Conservation (phyloP, 2,888 invertebrate genomes). For the Caenorhabditis afra region DNA sequence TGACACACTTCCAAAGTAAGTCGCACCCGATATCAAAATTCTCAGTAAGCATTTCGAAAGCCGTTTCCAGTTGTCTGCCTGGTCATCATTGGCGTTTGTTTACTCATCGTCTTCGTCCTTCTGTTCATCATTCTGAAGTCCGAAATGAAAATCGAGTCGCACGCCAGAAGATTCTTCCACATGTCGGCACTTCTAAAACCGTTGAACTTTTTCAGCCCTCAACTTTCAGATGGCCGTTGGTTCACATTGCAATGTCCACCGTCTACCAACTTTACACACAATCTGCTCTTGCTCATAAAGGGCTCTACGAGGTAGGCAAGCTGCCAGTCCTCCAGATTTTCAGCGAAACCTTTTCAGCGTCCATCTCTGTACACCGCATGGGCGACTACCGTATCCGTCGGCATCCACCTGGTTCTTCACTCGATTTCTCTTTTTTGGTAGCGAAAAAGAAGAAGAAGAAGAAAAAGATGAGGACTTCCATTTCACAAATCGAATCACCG, state of each 20-base stretch:
- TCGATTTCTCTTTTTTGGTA: constrained; percentile 42
- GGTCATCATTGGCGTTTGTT: constrained; percentile 28
- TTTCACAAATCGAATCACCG: constrained; percentile 40
- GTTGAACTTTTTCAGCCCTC: no score
- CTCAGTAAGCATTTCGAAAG: neutral
- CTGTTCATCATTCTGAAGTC: constrained; percentile 18
- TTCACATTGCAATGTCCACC: constrained; percentile 39
- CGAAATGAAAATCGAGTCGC: constrained; percentile 23
- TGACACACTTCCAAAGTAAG: constrained; percentile 36
- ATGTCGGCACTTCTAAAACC: no score
- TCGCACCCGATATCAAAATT: neutral
- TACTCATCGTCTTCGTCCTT: constrained; percentile 10
- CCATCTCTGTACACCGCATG: constrained; percentile 40
- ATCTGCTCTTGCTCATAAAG: constrained; percentile 24
- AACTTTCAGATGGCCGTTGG: constrained; percentile 35
- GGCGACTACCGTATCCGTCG: constrained; percentile 42
- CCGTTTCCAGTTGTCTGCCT: constrained; percentile 29
- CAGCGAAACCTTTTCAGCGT: constrained; percentile 12
- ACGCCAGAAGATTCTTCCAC: constrained; percentile 35
- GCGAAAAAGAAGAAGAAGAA: no score
- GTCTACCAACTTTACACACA: constrained; percentile 44
- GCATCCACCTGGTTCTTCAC: constrained; percentile 37
- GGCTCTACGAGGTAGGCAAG: constrained; percentile 16
- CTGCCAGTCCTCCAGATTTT: no score
- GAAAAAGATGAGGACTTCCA: no score